These are phyloP conservation scores for Rhea americana DNA, from an alignment of 2,113 vertebrate species.

Conservation along the genomic window DNA sequence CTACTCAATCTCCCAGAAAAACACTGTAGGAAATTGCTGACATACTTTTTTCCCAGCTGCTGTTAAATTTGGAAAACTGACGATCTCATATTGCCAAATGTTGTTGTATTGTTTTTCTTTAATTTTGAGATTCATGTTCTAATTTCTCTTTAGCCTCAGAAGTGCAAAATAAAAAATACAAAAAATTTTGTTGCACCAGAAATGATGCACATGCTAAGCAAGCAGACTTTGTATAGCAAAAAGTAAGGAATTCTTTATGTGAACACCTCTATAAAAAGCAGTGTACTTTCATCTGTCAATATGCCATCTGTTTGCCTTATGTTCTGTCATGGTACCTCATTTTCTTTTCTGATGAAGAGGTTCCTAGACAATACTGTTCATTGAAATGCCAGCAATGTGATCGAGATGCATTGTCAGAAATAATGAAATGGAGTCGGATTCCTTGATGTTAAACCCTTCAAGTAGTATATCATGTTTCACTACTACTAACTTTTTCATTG, in stretches of 20 bases:
- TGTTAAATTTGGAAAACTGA: constrained; percentile 21
- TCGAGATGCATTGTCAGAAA: background rate
- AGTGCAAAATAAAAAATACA: background rate
- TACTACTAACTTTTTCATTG: background rate
- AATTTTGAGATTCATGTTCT: background rate
- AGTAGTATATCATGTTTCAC: background rate
- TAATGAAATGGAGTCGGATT: fast-evolving
- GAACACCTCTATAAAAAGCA: background rate
- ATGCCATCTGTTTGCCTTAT: background rate
- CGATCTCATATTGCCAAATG: background rate
- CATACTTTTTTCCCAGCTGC: constrained; percentile 4
- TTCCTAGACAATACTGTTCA: background rate
- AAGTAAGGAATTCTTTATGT: background rate
- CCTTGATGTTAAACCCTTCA: background rate
- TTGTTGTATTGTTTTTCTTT: background rate
- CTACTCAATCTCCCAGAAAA: background rate
- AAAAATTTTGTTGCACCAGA: background rate
- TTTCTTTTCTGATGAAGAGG: background rate
- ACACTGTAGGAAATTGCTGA: constrained; percentile 4
- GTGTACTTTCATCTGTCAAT: background rate
- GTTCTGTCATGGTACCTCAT: background rate
- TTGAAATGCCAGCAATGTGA: background rate
- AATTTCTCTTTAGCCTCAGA: background rate
- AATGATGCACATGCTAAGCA: background rate
- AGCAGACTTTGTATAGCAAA: background rate